These are phyloP conservation scores for Dasysyrphus tricinctus DNA, from an alignment of 2,888 invertebrate species.

Conservation along the genomic window DNA sequence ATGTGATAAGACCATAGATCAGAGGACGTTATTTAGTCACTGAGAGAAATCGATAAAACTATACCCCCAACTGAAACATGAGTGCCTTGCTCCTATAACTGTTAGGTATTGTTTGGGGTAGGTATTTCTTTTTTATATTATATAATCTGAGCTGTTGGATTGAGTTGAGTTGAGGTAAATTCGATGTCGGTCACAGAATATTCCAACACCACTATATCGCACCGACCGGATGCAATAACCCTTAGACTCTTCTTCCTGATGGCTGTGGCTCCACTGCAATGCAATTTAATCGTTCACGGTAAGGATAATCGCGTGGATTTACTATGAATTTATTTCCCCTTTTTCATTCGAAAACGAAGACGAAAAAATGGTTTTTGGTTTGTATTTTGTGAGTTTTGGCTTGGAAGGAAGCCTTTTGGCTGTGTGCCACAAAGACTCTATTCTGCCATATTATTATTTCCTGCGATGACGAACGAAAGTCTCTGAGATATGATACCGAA, in stretches of 20 bases:
- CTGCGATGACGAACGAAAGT: constrained; percentile 3
- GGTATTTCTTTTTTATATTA: not conserved
- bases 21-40: constrained; percentile 40
- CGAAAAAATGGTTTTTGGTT: constrained; percentile 17
- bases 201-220: not conserved
- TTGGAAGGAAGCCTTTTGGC: constrained; percentile 29
- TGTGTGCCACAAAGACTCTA: constrained; percentile 43
- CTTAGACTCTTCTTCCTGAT: not conserved
- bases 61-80: constrained; percentile 8
- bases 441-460: not conserved
- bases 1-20: constrained; percentile 55
- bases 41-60: constrained; percentile 52
- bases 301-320: constrained; percentile 62
- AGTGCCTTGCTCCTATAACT: too few species aligned
- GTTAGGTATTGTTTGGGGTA: not conserved
- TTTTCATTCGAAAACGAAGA: constrained; percentile 22
- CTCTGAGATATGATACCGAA: constrained; percentile 15
- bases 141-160: not conserved
- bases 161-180: constrained; percentile 14
- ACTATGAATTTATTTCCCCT: constrained; percentile 42
- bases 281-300: constrained; percentile 64
- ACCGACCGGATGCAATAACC: constrained; percentile 45
- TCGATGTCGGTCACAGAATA: constrained; percentile 36
- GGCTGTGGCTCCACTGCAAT: constrained; percentile 42
- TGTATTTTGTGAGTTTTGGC: constrained; percentile 1